phyloP scores from a whole-genome alignment of 2,113 vertebrate genomes.

The Clinocottus analis region DNA sequence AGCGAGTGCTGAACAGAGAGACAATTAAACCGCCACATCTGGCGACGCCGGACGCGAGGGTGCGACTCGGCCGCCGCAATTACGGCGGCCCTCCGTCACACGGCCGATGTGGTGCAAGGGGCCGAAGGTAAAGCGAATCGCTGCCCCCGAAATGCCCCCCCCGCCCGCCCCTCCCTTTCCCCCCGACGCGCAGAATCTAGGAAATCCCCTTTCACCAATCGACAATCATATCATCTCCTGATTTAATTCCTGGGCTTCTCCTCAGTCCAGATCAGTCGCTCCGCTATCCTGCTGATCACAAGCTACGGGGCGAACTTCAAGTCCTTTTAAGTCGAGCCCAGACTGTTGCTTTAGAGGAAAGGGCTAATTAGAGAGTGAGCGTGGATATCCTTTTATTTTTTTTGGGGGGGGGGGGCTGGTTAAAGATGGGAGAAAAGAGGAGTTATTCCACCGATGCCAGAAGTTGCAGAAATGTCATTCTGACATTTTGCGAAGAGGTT shows the following conservation, averaged over 20 bases:
- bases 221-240: slow-evolving; percentile 32
- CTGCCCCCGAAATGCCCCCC: slow-evolving; percentile 14
- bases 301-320: slow-evolving; percentile 11
- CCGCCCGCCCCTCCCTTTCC: too few relatives aligned
- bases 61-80: slow-evolving; percentile 30
- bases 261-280: slow-evolving; percentile 28
- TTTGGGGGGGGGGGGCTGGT: too few relatives aligned
- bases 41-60: slow-evolving; percentile 22
- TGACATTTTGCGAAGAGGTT: slow-evolving; percentile 17
- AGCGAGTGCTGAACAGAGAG: slow-evolving; percentile 58
- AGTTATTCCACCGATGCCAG: background rate
- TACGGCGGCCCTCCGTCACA: slow-evolving; percentile 35
- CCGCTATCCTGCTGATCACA: slow-evolving; percentile 23
- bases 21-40: slow-evolving; percentile 69
- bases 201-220: slow-evolving; percentile 35
- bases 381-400: background rate
- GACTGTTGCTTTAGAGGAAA: slow-evolving; percentile 28
- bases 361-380: slow-evolving; percentile 20
- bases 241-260: slow-evolving; percentile 48
- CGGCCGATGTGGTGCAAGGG: slow-evolving; percentile 2
- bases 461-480: slow-evolving; percentile 8
- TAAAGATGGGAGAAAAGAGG: background rate
- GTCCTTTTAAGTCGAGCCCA: slow-evolving; percentile 29
- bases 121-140: slow-evolving; percentile 8
- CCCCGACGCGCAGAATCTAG: slow-evolving; percentile 32